Base-by-base conservation (phyloP, 2,888 invertebrate genomes). In the Cetonia aurata region DNA sequence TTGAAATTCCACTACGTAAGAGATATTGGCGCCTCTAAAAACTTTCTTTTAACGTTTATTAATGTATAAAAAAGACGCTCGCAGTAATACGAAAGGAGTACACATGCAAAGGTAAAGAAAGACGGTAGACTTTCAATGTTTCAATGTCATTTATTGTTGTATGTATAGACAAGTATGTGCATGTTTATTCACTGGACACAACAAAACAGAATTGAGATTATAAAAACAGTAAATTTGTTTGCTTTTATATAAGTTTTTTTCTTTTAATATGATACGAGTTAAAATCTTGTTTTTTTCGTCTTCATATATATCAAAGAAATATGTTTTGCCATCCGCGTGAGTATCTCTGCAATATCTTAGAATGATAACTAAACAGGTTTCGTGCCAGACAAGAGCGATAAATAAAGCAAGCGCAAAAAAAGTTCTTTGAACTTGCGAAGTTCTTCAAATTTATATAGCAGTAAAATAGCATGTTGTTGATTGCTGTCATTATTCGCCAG, bases 31-130 rank as follows among this genome's bases (percentile, higher is more conserved):
- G 57, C 57, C 57, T 37, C 41, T 1, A 41, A 57, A 57, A 57
- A 57, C 57, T 57, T 57, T 57, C 57, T 57, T 57, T 57, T 57
- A 37, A 57, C 55, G n/a, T 55, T 55, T 55, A n/a, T 12, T n/a
- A n/a, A 55, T 1, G 37, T 55, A 33, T 55, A 33, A 13, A 33
- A 55, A 53, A 55, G 33, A 55, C 31, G 57, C 57, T 57, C 17
- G 57, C 57, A 37, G 57, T 15, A 17, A 57, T 41, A 57, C 41
- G 57, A 57, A 57, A 57, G 57, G 57, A 17, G 15, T 57, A 37
- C 37, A 10, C 37, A 10, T 37, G 37, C 37, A 37, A 10, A 37
- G 37, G 37, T 37, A 57, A 15, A 57, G 41, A 42, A 41, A 57
- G 41, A 57, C 12, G 57, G 17, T 4, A 41, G 6, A n/a, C 57